A percentile compares a stretch with the other conserved stretches of the same genome.
Conservation (phyloP, 2,113 vertebrate genomes). For the Gnathonemus echidnorhynchus region DNA sequence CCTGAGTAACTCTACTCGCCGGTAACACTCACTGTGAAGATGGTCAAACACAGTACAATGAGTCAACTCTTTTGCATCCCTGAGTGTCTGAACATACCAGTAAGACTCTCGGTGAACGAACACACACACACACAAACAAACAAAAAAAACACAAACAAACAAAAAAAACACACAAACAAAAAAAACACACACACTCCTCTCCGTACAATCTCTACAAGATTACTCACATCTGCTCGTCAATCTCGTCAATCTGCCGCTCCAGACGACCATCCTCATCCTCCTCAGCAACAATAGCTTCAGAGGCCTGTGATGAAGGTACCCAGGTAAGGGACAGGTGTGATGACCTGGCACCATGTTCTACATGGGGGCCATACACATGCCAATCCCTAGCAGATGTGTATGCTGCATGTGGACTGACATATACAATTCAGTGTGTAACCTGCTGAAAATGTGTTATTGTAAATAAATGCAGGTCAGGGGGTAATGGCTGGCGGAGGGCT, state of each 20-base stretch:
- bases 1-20: conserved; percentile 77
- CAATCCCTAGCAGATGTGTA: neutral
- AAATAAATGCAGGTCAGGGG: neutral
- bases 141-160: no score
- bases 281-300: conserved; percentile 92
- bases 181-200: neutral
- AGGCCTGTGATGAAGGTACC: conserved; percentile 58
- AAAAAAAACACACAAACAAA: no score
- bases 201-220: neutral
- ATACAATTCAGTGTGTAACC: neutral
- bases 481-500: neutral
- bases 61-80: conserved; percentile 65
- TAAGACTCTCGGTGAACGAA: conserved; percentile 40
- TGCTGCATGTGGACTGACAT: neutral
- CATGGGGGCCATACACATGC: neutral
- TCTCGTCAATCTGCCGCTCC: conserved; percentile 92
- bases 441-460: neutral
- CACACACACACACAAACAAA: neutral
- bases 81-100: conserved; percentile 76
- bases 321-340: neutral
- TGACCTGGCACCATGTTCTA: neutral
- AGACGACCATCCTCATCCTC: conserved; percentile 92
- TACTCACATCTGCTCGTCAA: conserved; percentile 86
- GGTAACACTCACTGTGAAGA: conserved; percentile 70
- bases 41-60: conserved; percentile 9